These are phyloP conservation scores for Gasteruption jaculator DNA, from an alignment of 2,888 invertebrate genomes.

Conservation along the genomic window DNA sequence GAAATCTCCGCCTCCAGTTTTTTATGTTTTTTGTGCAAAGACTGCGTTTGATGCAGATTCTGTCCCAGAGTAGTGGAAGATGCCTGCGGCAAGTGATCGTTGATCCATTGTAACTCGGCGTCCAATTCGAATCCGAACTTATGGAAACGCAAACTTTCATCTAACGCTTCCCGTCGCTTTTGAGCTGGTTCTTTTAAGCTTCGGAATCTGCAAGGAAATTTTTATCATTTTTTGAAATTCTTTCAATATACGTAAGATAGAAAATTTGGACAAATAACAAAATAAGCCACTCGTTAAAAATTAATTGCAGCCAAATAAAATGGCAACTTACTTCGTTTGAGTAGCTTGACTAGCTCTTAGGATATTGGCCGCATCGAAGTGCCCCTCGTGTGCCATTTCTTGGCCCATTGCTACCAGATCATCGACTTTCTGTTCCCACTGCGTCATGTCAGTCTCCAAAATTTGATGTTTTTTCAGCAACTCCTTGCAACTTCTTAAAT, in stretches of 20 bases:
- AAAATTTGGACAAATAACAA: neutral
- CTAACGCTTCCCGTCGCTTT: conserved; percentile 70
- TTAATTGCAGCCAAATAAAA: conserved; percentile 6
- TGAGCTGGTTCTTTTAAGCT: conserved; percentile 70
- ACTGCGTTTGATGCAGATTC: conserved; percentile 89
- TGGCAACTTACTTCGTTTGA: conserved; percentile 56
- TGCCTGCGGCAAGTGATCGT: conserved; percentile 81
- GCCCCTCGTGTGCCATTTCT: conserved; percentile 89
- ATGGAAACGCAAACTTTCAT: conserved; percentile 80
- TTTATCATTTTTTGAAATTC: neutral
- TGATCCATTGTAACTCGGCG: conserved; percentile 92
- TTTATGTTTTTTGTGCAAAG: conserved; percentile 87
- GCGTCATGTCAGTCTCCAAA: conserved; percentile 78
- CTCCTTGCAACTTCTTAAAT: conserved; percentile 87
- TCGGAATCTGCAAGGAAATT: conserved; percentile 53
- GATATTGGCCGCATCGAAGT: conserved; percentile 90
- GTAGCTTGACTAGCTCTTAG: conserved; percentile 72
- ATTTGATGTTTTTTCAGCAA: conserved; percentile 84
- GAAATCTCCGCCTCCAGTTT: conserved; percentile 86
- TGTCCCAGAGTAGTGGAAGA: conserved; percentile 71
- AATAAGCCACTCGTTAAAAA: neutral
- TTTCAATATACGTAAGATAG: neutral
- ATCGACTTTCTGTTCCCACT: conserved; percentile 78
- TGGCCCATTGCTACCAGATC: conserved; percentile 76
- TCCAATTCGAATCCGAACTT: conserved; percentile 92